Evolutionary conservation across 2,797 vertebrate species (phyloP), one percentile per base, ranked within the genome.

Genomic region (Leptodactylus fallax): DNA sequence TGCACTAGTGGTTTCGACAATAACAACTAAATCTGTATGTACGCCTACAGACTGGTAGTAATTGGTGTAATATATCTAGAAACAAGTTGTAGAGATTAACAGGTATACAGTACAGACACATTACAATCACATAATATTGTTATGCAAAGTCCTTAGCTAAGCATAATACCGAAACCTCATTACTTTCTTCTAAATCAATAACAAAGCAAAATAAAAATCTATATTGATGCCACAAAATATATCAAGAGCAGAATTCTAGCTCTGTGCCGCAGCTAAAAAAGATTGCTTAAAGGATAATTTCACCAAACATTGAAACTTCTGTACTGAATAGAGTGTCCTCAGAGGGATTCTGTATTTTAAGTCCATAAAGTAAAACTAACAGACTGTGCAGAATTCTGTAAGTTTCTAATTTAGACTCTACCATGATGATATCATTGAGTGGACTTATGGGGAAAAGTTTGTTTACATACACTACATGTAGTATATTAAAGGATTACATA

Each of bases 61-160:
- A 80, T 80, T 80, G 53, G 78, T 80, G 55, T 61, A 80, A 58
- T 60, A 61, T 11, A 80, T 45, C 79, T 47, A n/a, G 58, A 63
- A 79, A 60, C 16, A 69, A 82, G 63, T 65, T 82, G 56, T 51
- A 9, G 21, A 82, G 61, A 82, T 82, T 53, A 82, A 82, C 45
- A 67, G 61, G n/a, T 49, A 82, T 27, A 9, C 11, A 53, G 74
- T 49, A 23, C 74, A 77, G 74, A 79, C 78, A 79, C 23, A 79
- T 58, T 58, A 56, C 74, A 53, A 77, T 51, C 19, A 53, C 21
- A n/a, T 77, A 77, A 77, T 53, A 21, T 77, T 77, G 74, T 77
- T 77, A 77, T 77, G 74, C 74, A 77, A 77, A 77, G 74, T 77
- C 49, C 74, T 53, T 53, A 77, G 74, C 74, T 77, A 77, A 77